Conservation (phyloP, 2,113 vertebrate species). For the Ceyx melanurus region DNA sequence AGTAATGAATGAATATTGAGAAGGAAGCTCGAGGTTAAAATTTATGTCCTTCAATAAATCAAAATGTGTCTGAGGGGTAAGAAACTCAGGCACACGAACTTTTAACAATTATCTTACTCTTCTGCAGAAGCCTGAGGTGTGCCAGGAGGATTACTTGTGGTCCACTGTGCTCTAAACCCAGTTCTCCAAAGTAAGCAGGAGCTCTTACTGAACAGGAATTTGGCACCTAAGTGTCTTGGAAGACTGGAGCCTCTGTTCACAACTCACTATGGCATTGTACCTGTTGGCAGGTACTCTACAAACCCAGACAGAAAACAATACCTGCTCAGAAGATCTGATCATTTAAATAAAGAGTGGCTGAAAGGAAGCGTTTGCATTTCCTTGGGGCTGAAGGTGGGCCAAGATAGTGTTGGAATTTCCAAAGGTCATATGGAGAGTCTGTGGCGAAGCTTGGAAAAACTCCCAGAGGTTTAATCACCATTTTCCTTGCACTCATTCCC, state of each 20-base stretch:
- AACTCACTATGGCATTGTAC: background rate
- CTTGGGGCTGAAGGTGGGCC: background rate
- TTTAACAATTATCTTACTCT: background rate
- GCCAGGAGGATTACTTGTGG: background rate
- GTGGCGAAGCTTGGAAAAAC: background rate
- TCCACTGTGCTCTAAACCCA: background rate
- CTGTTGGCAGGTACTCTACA: background rate
- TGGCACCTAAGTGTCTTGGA: background rate
- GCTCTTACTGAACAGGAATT: background rate
- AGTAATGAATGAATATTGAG: constrained; percentile 31
- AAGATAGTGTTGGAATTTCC: background rate
- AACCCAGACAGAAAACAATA: background rate
- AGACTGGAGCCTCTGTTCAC: background rate
- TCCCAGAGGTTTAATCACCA: background rate
- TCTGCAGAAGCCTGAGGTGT: background rate
- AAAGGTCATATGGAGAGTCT: background rate
- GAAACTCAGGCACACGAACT: background rate
- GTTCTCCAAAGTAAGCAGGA: background rate
- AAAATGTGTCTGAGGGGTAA: background rate
- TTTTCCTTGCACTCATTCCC: background rate
- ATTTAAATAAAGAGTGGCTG: background rate
- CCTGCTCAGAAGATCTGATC: background rate
- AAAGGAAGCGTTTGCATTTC: background rate
- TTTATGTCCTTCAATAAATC: constrained; percentile 9
- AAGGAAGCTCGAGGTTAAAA: constrained; percentile 46